phyloP scores from a whole-genome alignment of 2,113 vertebrate species.

The Ranitomeya variabilis region DNA sequence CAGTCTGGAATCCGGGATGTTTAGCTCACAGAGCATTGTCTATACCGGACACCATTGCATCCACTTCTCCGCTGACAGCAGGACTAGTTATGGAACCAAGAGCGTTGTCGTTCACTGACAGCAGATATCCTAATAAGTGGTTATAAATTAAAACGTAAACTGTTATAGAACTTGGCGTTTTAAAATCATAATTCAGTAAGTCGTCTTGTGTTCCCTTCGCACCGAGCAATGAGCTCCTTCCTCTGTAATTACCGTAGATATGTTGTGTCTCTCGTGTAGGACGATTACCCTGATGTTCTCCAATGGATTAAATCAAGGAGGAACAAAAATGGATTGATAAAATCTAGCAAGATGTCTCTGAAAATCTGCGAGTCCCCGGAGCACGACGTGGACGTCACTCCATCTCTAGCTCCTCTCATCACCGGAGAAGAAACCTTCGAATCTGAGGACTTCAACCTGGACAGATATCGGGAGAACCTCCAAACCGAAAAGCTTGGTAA shows the following conservation, averaged over 20 bases:
- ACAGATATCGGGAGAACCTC: conserved; percentile 80
- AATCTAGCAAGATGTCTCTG: conserved; percentile 75
- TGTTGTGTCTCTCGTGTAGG: conserved; percentile 62
- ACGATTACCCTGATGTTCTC: conserved; percentile 68
- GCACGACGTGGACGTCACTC: conserved; percentile 61
- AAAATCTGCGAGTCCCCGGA: conserved; percentile 68
- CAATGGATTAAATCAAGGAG: conserved; percentile 71
- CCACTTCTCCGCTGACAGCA: too few species aligned
- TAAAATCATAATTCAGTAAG: too few species aligned
- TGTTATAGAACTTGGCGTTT: too few species aligned
- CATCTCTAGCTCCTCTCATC: conserved; percentile 73
- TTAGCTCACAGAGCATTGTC: too few species aligned
- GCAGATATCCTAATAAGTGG: too few species aligned
- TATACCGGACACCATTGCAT: too few species aligned
- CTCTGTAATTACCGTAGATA: not conserved
- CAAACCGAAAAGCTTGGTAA: conserved; percentile 78
- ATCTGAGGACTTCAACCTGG: conserved; percentile 76
- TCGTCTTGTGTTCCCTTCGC: not conserved
- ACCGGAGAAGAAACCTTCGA: conserved; percentile 67
- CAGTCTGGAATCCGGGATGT: too few species aligned
- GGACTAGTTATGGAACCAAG: too few species aligned
- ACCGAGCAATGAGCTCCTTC: not conserved
- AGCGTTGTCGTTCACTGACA: too few species aligned
- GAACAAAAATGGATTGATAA: conserved; percentile 69
- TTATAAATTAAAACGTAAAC: too few species aligned